Evolutionary conservation across 2,797 vertebrate species (phyloP).

Genomic region (Melanotaenia pygmaea): DNA sequence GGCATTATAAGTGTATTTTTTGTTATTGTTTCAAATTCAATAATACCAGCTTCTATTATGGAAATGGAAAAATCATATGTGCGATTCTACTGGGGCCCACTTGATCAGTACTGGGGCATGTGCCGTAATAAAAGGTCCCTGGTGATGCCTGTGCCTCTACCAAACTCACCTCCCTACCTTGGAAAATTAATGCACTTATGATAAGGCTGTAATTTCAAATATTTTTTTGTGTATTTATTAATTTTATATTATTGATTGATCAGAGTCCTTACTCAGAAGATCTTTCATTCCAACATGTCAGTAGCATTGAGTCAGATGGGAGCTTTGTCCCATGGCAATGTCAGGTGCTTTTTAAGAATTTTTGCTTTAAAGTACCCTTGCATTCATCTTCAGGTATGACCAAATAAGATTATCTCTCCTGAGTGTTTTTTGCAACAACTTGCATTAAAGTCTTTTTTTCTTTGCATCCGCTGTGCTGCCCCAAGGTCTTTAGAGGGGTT

Average conservation of each 20-base stretch:
- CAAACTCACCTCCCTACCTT: conserved; percentile 27
- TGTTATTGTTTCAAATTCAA: neutral
- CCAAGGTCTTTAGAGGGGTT: conserved; percentile 59
- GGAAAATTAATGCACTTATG: conserved; percentile 39
- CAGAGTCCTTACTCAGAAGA: conserved; percentile 17
- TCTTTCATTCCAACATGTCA: conserved; percentile 22
- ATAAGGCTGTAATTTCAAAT: conserved; percentile 28
- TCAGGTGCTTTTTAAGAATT: conserved; percentile 12
- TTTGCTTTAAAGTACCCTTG: conserved; percentile 26
- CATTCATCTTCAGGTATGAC: conserved; percentile 35
- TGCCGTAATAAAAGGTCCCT: neutral
- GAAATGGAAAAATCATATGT: neutral
- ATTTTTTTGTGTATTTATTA: conserved; percentile 10
- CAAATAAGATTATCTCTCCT: conserved; percentile 47
- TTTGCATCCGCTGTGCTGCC: conserved; percentile 29
- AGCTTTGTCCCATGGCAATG: conserved; percentile 15
- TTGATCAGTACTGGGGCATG: neutral
- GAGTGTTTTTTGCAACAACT: conserved; percentile 49
- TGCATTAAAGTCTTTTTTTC: conserved; percentile 44
- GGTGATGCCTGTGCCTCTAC: neutral
- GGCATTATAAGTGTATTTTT: no score
- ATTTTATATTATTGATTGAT: neutral
- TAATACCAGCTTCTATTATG: neutral
- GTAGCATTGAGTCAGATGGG: conserved; percentile 13
- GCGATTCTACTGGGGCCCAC: neutral